Base-by-base conservation (phyloP, 2,113 vertebrate species). In the Pseudolaguvia tuberculata region DNA sequence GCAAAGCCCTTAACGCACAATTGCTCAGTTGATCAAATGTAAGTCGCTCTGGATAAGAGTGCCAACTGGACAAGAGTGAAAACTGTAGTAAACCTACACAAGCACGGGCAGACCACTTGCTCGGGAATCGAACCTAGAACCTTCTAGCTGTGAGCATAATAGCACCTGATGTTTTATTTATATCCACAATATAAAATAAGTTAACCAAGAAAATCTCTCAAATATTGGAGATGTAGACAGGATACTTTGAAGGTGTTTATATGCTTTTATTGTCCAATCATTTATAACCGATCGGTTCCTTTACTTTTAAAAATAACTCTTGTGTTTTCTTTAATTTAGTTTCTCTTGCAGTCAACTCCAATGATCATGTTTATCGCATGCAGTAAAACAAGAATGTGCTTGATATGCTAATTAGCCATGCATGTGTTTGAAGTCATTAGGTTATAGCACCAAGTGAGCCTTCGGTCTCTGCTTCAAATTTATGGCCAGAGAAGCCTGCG, bases 401-500 rank as follows among this genome's bases (percentile, higher is more conserved):
- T 82, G 76, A 82, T 80, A 70, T 78, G 72, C 61, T 63, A 80
- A 79, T 81, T 75, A 82, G 81, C 62, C 18, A 21, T 53, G 67
- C 52, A 65, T 70, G 29, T 45, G 62, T 65, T 56, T 35, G 27
- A 76, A 78, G 78, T 76, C 42, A 55, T 73, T 76, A 62, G 52
- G 25, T 56, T 76, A 73, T 78, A 62, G 73, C 62, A 53, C 56
- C 67, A 67, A 81, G 70, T 70, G 53, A 67, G 21, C 53, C 55
- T 56, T 55, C 67, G 42, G 47, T 23, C 27, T 51, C 45, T 78
- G 79, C 83, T 63, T 78, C 73, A 84, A 83, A 88, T 88, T 88
- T 88, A 88, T 81, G 72, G 81, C 79, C 47, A 78, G 6, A 75
- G 81, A 81, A 81, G 86, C 83, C 86, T 83, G 78, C 76, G 84